phyloP scores from a whole-genome alignment of 2,113 vertebrate species.

The Ceyx melanurus region DNA sequence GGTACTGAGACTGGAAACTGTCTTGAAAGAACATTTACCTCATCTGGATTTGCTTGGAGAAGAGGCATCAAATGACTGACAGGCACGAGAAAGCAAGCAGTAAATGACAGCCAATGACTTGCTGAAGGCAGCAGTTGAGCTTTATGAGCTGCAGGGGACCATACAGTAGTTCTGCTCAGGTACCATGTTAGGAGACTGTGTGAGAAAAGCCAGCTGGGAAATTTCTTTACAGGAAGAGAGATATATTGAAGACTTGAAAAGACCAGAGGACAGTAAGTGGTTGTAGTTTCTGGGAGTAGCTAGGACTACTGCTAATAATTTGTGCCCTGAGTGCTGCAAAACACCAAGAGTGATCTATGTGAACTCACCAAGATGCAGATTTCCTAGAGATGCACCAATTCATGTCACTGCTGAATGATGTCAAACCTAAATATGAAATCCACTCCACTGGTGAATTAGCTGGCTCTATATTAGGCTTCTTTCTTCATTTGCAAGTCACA shows the following conservation, averaged over 20 bases:
- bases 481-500: conserved; percentile 11
- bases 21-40: neutral
- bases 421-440: neutral
- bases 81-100: neutral
- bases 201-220: neutral
- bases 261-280: neutral
- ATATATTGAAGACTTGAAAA: neutral
- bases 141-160: neutral
- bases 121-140: neutral
- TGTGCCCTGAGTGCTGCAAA: neutral
- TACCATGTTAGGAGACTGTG: rapidly evolving
- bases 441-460: neutral
- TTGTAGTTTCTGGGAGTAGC: neutral
- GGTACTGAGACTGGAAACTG: neutral
- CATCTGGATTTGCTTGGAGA: neutral
- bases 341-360: neutral
- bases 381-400: neutral
- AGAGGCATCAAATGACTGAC: neutral
- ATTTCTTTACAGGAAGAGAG: neutral
- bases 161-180: neutral
- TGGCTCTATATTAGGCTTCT: neutral
- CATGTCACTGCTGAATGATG: neutral
- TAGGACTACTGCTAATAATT: neutral
- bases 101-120: neutral
- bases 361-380: neutral